Conservation (phyloP, 2,797 vertebrate species). For the Percopsis omiscomaycus region DNA sequence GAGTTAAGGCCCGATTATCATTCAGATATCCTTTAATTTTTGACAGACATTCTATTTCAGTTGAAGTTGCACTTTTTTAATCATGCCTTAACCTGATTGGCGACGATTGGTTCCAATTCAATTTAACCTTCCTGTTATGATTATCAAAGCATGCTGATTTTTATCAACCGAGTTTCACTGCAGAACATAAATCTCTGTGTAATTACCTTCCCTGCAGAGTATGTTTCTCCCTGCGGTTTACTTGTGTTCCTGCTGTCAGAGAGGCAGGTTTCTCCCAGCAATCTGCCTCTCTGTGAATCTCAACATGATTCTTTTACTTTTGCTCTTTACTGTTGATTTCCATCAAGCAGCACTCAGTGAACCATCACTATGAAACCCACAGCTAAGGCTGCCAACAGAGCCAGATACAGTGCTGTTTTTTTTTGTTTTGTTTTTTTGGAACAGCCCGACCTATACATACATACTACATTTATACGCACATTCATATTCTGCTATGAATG, state of each 20-base stretch:
- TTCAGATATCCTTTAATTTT: no score
- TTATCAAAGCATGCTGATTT: neutral
- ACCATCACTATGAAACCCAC: conserved; percentile 2
- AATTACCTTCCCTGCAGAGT: neutral
- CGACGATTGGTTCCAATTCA: no score
- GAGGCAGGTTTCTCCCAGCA: neutral
- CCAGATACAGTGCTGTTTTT: neutral
- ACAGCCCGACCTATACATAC: no score
- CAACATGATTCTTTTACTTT: conserved; percentile 10
- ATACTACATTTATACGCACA: no score
- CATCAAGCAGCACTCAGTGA: conserved; percentile 14
- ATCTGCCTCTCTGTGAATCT: conserved; percentile 24
- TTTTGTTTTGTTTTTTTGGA: no score
- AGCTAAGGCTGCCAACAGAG: conserved; percentile 8
- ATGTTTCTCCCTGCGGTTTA: neutral
- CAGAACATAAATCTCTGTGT: neutral
- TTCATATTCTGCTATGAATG: no score
- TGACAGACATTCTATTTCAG: no score
- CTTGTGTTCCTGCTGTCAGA: conserved; percentile 5
- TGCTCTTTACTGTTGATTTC: conserved; percentile 1
- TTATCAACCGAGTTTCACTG: neutral
- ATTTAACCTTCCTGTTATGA: neutral
- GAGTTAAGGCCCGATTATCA: no score
- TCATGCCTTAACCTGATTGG: no score
- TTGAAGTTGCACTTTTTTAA: no score